These are phyloP conservation scores for Ichneumoninae sp. DNA, from an alignment of 2,888 invertebrate species.

Conservation along the genomic window DNA sequence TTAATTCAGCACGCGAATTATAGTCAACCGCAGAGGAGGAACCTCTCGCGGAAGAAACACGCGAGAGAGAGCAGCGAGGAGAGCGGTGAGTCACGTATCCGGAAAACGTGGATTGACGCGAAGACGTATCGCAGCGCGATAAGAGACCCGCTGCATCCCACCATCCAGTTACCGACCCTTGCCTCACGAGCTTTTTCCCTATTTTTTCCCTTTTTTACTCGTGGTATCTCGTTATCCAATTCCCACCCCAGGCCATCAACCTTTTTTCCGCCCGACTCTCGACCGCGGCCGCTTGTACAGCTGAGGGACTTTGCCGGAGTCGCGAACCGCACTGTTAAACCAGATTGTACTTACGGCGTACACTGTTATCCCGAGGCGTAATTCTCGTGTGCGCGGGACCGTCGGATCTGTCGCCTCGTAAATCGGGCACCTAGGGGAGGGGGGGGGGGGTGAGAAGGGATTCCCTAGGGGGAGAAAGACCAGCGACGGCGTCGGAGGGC, in stretches of 20 bases:
- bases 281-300: not conserved
- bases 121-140: not conserved
- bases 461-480: slow-evolving; percentile 32
- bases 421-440: slow-evolving; percentile 48
- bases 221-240: not conserved
- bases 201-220: no score
- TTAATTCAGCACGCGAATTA: not conserved
- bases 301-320: not conserved
- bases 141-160: no score
- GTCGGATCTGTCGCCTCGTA: slow-evolving; percentile 61
- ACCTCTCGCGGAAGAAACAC: not conserved
- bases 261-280: not conserved
- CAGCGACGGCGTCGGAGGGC: slow-evolving; percentile 22
- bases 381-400: slow-evolving; percentile 46
- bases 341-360: not conserved
- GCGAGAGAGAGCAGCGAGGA: not conserved
- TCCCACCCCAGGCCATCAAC: no score
- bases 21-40: not conserved
- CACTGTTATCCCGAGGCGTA: slow-evolving; percentile 9
- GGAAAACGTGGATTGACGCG: not conserved
- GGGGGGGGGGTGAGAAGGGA: slow-evolving; percentile 35
- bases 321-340: not conserved
- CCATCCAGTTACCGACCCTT: no score
- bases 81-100: not conserved
- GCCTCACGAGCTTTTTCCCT: no score